Conservation (phyloP, 2,113 vertebrate genomes). For the Scophthalmus maximus region DNA sequence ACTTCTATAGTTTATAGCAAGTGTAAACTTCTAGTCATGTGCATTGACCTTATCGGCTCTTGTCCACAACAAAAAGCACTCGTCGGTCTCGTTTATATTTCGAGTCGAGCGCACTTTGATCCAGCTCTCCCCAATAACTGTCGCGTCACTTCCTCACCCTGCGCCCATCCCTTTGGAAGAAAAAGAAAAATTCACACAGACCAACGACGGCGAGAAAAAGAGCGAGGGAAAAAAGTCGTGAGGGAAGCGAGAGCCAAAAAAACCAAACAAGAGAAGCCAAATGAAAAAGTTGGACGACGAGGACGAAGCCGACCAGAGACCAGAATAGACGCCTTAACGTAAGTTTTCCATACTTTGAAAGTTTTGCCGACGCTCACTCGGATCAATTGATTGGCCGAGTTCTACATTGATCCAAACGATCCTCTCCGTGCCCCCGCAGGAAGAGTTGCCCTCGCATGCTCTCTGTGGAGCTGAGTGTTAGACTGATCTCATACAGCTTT, state of each 20-base stretch:
- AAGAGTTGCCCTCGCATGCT: neutral
- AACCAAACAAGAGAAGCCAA: no score
- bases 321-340: slow-evolving; percentile 66
- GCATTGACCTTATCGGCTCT: no score
- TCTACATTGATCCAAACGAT: slow-evolving; percentile 20
- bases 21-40: no score
- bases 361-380: slow-evolving; percentile 24
- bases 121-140: slow-evolving; percentile 52
- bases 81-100: slow-evolving; percentile 1
- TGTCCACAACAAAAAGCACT: no score
- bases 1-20: no score
- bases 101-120: slow-evolving; percentile 30
- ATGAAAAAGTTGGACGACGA: slow-evolving; percentile 64
- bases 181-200: slow-evolving; percentile 73
- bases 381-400: slow-evolving; percentile 28
- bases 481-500: no score
- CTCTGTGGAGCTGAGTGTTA: no score
- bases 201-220: slow-evolving; percentile 74
- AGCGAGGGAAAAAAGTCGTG: slow-evolving; percentile 66
- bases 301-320: slow-evolving; percentile 52
- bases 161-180: slow-evolving; percentile 85
- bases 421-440: slow-evolving; percentile 1
- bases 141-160: slow-evolving; percentile 84
- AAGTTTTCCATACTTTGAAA: slow-evolving; percentile 56
- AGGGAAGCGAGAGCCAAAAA: no score